These are phyloP conservation scores for Cyanistes caeruleus DNA, from an alignment of 2,113 vertebrate genomes.

Conservation along the genomic window DNA sequence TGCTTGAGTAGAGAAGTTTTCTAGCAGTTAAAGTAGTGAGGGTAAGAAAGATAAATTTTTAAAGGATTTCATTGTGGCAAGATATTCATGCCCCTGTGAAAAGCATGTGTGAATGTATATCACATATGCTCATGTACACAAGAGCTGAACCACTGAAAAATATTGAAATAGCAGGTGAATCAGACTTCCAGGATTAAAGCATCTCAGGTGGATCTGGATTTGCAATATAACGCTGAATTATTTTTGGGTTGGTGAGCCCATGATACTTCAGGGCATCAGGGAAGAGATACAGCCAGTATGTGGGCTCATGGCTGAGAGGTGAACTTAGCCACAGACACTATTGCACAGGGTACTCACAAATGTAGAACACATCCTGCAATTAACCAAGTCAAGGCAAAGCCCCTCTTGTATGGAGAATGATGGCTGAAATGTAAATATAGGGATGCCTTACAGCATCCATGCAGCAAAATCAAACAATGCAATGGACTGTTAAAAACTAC, in stretches of 20 bases:
- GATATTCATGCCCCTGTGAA: not conserved
- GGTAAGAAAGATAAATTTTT: not conserved
- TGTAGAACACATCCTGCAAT: not conserved
- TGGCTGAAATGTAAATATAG: not conserved
- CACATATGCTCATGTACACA: too few relatives aligned
- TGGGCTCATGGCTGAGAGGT: not conserved
- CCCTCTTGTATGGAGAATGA: not conserved
- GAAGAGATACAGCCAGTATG: not conserved
- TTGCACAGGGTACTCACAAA: not conserved
- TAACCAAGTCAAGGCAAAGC: not conserved
- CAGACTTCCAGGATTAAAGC: not conserved
- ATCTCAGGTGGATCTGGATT: not conserved
- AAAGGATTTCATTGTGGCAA: not conserved
- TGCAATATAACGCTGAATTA: accelerated
- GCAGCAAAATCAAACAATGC: not conserved
- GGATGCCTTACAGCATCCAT: not conserved
- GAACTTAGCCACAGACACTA: not conserved
- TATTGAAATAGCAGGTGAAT: not conserved
- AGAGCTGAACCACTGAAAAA: not conserved
- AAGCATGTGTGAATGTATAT: not conserved
- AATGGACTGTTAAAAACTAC: not conserved
- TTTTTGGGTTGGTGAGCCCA: not conserved
- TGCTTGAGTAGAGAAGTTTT: not conserved
- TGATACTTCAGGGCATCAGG: not conserved
- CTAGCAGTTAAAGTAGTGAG: not conserved